Conservation (phyloP, 2,888 invertebrate genomes). For the Nasonovia ribisnigri region DNA sequence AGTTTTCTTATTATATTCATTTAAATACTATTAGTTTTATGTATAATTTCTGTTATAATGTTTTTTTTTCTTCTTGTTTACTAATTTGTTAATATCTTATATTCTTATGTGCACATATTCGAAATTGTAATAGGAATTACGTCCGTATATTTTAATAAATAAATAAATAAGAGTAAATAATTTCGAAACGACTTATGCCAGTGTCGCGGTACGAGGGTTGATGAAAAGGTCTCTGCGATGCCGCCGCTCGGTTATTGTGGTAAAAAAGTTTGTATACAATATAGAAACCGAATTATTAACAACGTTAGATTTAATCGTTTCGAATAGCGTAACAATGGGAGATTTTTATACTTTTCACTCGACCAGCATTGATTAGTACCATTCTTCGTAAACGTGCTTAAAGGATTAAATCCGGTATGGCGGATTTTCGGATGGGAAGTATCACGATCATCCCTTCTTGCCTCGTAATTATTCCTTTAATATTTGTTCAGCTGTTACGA, state of each 20-base stretch:
- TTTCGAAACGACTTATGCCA: neutral
- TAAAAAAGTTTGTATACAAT: neutral
- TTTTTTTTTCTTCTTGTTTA: too few relatives aligned
- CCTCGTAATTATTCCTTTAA: neutral
- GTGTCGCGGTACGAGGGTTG: neutral
- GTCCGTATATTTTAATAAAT: too few relatives aligned
- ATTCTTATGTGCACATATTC: too few relatives aligned
- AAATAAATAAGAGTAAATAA: too few relatives aligned
- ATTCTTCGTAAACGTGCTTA: neutral
- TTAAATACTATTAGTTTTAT: too few relatives aligned
- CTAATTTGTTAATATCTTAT: too few relatives aligned
- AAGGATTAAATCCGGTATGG: neutral
- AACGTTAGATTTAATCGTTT: neutral
- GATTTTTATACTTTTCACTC: neutral
- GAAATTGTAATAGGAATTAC: too few relatives aligned
- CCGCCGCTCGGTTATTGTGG: neutral
- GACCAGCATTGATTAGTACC: neutral
- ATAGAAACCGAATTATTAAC: neutral
- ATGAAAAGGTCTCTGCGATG: neutral
- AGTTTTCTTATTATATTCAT: too few relatives aligned
- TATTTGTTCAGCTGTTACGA: slow-evolving; percentile 23
- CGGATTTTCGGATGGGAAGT: neutral
- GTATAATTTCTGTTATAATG: too few relatives aligned
- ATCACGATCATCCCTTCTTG: neutral
- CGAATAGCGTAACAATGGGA: neutral